A percentile compares a stretch with the other conserved stretches of the same genome.
Evolutionary conservation across 2,797 vertebrate species (phyloP).

Genomic region (Agapornis canus): DNA sequence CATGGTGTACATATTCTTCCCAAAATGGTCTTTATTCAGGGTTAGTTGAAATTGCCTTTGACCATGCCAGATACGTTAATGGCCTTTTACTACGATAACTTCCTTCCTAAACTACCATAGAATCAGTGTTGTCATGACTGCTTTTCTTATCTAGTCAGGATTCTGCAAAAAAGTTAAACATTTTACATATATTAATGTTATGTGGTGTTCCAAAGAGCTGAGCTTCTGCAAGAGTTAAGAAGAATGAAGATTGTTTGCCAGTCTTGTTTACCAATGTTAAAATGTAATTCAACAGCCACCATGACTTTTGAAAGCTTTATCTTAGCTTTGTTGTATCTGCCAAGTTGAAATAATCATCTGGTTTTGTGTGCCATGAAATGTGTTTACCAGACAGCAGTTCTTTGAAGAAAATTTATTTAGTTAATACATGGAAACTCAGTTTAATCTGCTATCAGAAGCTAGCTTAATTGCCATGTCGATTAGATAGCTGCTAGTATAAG

Average conservation of each 20-base stretch:
- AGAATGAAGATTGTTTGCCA: background rate
- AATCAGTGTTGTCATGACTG: background rate
- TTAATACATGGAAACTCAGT: background rate
- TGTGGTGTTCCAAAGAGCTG: background rate
- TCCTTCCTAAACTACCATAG: background rate
- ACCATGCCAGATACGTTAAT: background rate
- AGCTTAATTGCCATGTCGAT: slow-evolving; percentile 19
- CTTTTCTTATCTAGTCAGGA: background rate
- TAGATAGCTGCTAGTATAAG: slow-evolving; percentile 8
- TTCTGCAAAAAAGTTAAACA: background rate
- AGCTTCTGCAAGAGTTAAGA: background rate
- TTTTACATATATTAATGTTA: background rate
- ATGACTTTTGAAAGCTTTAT: background rate
- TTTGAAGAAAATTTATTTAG: background rate
- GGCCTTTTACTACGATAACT: background rate
- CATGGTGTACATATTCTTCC: background rate
- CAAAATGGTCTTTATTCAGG: background rate
- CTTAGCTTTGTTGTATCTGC: background rate
- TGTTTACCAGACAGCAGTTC: background rate
- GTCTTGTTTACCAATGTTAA: background rate
- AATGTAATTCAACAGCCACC: background rate
- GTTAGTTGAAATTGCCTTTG: background rate
- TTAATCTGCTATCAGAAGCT: background rate
- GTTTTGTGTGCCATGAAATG: background rate
- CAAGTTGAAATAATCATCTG: background rate